phyloP scores from a whole-genome alignment of 2,797 vertebrate genomes.

The Phrynocephalus guinanensis region DNA sequence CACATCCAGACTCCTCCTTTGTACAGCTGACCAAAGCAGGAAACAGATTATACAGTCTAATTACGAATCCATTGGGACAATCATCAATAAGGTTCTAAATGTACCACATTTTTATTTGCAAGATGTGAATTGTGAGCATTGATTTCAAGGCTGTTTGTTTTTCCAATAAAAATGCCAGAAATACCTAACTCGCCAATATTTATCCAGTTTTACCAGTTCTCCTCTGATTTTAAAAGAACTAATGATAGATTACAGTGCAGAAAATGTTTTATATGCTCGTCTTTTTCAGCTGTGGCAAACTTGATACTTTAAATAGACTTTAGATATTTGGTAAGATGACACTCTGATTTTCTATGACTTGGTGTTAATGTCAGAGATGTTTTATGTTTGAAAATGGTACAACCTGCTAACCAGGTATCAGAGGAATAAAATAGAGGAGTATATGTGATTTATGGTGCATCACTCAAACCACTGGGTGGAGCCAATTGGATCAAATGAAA shows the following conservation, averaged over 20 bases:
- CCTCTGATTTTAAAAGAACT: too few species aligned
- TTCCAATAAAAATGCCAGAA: background rate
- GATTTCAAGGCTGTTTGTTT: too few species aligned
- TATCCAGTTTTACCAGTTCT: background rate
- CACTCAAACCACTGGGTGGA: too few species aligned
- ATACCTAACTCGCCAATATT: too few species aligned
- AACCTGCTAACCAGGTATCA: background rate
- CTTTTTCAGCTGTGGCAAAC: background rate
- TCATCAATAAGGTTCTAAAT: background rate
- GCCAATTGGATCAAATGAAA: too few species aligned
- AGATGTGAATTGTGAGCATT: background rate
- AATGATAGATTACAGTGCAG: background rate
- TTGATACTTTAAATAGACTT: background rate
- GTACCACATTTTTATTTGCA: background rate
- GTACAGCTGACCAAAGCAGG: background rate
- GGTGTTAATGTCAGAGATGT: background rate
- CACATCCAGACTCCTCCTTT: background rate
- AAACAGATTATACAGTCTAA: background rate
- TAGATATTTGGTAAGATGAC: background rate
- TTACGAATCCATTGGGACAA: background rate
- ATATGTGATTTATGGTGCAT: too few species aligned
- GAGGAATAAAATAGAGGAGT: background rate
- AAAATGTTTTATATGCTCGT: background rate
- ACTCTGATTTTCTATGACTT: background rate
- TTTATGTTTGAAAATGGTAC: background rate